Conservation (phyloP, 2,113 vertebrate species). For the Isichthys henryi region DNA sequence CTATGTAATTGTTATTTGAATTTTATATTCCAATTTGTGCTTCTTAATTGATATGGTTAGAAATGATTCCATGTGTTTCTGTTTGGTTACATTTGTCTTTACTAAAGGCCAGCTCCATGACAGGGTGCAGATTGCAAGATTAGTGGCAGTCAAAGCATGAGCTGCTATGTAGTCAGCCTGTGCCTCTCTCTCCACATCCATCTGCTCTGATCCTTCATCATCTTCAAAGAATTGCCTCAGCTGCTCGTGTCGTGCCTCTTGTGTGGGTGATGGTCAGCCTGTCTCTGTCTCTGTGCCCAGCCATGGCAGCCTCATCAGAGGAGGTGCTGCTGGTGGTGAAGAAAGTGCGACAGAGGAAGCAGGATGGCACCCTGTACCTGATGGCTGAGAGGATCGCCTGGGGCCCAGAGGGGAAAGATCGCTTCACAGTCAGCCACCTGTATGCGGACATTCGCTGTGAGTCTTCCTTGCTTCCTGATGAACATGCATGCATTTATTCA, state of each 20-base stretch:
- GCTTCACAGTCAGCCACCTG: constrained; percentile 90
- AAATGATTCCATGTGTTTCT: background rate
- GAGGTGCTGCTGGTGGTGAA: constrained; percentile 93
- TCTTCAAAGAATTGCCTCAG: background rate
- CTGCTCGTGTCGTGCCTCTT: background rate
- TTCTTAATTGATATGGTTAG: background rate
- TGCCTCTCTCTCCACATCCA: background rate
- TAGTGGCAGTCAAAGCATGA: background rate
- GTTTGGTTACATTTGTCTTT: background rate
- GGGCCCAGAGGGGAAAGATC: constrained; percentile 95
- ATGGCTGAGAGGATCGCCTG: constrained; percentile 96
- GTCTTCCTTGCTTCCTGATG: constrained; percentile 40
- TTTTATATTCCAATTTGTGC: background rate
- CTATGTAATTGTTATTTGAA: background rate
- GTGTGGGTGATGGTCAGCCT: background rate
- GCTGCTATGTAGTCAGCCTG: background rate
- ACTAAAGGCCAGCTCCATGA: background rate
- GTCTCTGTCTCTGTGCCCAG: constrained; percentile 18
- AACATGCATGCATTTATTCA: background rate
- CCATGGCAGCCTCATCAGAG: constrained; percentile 92
- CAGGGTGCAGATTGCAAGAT: background rate
- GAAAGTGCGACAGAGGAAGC: constrained; percentile 94
- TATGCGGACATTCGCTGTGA: constrained; percentile 97
- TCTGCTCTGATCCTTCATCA: background rate
- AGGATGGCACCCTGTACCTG: constrained; percentile 92